Conservation (phyloP, 92 coral and sea anemone genomes). For the Galaxea fascicularis region DNA sequence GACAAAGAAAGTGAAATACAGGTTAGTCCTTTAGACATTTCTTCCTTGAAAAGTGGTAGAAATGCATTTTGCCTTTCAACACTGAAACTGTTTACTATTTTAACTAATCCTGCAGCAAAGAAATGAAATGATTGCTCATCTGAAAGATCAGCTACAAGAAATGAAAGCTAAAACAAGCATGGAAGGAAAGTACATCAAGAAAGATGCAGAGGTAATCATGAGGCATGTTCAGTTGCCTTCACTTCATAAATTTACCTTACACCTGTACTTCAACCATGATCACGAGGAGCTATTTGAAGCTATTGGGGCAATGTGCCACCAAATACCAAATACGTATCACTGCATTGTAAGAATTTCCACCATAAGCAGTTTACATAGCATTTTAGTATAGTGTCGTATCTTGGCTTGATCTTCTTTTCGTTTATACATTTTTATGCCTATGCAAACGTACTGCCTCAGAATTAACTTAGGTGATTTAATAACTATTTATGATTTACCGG, state of each 20-base stretch:
- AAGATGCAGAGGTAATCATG: constrained; percentile 90
- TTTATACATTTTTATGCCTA: too few relatives aligned
- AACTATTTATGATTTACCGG: too few relatives aligned
- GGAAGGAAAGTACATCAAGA: constrained; percentile 99
- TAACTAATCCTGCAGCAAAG: constrained; percentile 78
- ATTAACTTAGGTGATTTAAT: too few relatives aligned
- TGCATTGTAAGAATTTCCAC: too few relatives aligned
- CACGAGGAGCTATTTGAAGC: background rate
- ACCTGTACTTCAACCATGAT: background rate
- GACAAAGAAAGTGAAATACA: constrained; percentile 98
- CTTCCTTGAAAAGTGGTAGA: background rate
- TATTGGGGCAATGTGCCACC: too few relatives aligned
- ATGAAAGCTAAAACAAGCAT: constrained; percentile 99
- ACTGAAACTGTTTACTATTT: background rate
- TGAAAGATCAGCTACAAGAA: constrained; percentile 99
- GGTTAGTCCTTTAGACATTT: constrained; percentile 52
- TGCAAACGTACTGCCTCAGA: too few relatives aligned
- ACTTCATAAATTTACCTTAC: background rate
- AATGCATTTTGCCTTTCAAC: background rate
- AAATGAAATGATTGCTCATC: constrained; percentile 98
- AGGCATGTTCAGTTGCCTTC: background rate
- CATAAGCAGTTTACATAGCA: too few relatives aligned
- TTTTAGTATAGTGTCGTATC: too few relatives aligned
- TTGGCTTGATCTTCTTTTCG: too few relatives aligned
- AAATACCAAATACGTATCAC: too few relatives aligned